These are phyloP conservation scores for Pholis gunnellus DNA, from an alignment of 2,113 vertebrate genomes.

Conservation along the genomic window DNA sequence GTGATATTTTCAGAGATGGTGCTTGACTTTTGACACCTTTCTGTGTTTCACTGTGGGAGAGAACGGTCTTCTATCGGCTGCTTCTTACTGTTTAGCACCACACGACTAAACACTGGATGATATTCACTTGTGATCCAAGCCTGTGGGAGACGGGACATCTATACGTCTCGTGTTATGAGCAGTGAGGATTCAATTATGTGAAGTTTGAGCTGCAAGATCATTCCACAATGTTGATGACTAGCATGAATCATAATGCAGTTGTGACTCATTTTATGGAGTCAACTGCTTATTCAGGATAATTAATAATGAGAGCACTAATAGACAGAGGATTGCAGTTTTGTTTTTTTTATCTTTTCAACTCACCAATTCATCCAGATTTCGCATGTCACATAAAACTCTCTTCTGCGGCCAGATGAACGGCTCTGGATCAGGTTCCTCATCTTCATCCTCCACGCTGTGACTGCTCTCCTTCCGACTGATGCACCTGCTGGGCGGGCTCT, in stretches of 20 bases:
- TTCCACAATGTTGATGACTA: background rate
- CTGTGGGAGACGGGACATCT: too few species aligned
- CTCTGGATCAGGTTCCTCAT: constrained; percentile 73
- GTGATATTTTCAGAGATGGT: constrained; percentile 46
- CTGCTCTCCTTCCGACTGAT: constrained; percentile 73
- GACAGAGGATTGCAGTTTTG: background rate
- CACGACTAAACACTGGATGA: constrained; percentile 15
- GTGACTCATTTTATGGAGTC: background rate
- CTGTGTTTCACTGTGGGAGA: constrained; percentile 26
- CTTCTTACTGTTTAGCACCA: background rate
- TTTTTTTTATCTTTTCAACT: constrained; percentile 70
- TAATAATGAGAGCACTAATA: background rate
- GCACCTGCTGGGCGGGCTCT: constrained; percentile 73
- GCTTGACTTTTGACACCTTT: constrained; percentile 50
- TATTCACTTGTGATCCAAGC: constrained; percentile 8
- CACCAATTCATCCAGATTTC: constrained; percentile 96
- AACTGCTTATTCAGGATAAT: background rate
- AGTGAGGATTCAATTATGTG: background rate
- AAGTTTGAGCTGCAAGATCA: background rate
- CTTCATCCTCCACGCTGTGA: constrained; percentile 69
- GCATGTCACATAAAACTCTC: constrained; percentile 90
- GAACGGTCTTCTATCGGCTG: background rate
- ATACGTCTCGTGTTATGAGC: background rate
- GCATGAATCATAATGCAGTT: constrained; percentile 12
- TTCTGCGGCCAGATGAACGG: constrained; percentile 84